Conservation (phyloP, 2,113 vertebrate genomes). For the Antidorcas marsupialis region DNA sequence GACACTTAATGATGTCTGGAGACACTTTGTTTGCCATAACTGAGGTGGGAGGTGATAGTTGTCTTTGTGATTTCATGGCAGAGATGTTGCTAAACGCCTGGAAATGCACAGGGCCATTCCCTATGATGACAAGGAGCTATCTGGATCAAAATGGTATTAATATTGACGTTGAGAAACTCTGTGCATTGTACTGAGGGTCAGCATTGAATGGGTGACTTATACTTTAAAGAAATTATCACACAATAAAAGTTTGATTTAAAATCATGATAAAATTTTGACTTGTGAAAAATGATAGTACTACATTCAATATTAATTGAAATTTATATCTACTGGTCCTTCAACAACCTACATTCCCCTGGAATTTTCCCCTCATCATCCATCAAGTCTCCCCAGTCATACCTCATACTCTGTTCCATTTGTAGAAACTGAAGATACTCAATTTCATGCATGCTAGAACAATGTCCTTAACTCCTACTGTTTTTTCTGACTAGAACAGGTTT, state of each 20-base stretch:
- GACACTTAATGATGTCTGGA: neutral
- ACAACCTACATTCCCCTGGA: neutral
- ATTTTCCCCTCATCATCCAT: neutral
- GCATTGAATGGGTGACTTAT: neutral
- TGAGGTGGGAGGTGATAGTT: fast-evolving
- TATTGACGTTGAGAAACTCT: neutral
- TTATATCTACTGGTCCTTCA: neutral
- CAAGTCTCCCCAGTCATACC: fast-evolving
- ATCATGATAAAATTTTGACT: neutral
- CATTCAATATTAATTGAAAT: neutral
- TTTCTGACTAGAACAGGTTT: neutral
- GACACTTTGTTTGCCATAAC: neutral
- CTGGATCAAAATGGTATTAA: neutral
- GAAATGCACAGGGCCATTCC: fast-evolving
- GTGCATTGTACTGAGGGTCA: neutral
- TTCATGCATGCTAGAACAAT: neutral
- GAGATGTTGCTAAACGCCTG: neutral
- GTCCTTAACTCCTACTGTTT: neutral
- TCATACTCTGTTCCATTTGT: neutral
- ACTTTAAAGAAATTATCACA: neutral
- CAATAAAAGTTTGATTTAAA: neutral
- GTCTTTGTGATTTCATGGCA: neutral
- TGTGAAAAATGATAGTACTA: neutral
- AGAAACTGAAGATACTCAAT: fast-evolving
- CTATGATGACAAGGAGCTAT: neutral